Evolutionary conservation across 2,113 vertebrate species (phyloP).

Genomic region (Gallinago undulata): DNA sequence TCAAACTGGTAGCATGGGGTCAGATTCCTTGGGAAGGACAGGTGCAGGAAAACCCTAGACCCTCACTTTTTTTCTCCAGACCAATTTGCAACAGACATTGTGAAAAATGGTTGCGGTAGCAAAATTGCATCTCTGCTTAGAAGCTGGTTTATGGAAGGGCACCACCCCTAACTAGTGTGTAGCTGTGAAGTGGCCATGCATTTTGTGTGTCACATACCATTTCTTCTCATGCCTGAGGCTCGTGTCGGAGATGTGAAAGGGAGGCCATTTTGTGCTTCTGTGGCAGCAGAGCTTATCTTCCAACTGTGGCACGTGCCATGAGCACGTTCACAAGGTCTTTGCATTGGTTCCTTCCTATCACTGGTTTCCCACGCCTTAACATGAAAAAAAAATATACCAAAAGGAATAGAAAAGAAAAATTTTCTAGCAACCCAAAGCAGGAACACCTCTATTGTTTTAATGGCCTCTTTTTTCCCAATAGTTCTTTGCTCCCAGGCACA

Average conservation of each 20-base stretch:
- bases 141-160: neutral
- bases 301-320: rapidly evolving
- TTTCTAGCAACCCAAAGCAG: neutral
- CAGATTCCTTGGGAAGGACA: neutral
- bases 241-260: neutral
- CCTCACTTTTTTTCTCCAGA: neutral
- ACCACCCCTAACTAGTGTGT: neutral
- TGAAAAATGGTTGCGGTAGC: neutral
- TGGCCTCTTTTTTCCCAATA: neutral
- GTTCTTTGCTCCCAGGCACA: neutral
- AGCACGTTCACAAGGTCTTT: neutral
- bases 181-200: neutral
- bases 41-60: neutral
- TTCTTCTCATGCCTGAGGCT: neutral
- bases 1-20: neutral
- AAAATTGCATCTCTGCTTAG: neutral
- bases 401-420: neutral
- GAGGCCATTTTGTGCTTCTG: neutral
- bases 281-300: neutral
- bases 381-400: neutral
- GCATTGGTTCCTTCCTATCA: neutral
- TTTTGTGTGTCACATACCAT: neutral
- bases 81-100: neutral
- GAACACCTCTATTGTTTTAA: neutral
- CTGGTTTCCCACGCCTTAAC: neutral